phyloP scores from a whole-genome alignment of 2,888 invertebrate genomes.

The Stratiomys singularior region DNA sequence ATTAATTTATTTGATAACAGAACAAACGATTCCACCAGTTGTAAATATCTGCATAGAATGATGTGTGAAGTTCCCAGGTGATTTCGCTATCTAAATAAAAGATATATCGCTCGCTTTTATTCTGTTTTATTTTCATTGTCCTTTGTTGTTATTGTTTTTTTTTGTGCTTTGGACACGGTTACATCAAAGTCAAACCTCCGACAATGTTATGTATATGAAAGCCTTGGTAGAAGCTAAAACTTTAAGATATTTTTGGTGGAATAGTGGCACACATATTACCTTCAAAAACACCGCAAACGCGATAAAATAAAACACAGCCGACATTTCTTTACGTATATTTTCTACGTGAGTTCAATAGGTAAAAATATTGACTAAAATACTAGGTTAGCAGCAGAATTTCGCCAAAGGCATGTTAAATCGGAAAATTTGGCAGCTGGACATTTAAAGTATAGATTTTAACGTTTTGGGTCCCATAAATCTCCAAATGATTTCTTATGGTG shows the following conservation, averaged over 20 bases:
- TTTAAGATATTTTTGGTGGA: slow-evolving; percentile 9
- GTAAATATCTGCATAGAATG: not conserved
- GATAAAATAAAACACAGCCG: not conserved
- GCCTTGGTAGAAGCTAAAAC: not conserved
- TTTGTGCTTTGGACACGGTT: not conserved
- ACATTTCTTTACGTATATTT: not conserved
- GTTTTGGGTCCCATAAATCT: too few species aligned
- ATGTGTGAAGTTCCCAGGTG: not conserved
- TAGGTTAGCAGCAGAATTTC: not conserved
- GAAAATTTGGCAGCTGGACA: too few species aligned
- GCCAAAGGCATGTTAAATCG: not conserved
- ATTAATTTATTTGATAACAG: not conserved
- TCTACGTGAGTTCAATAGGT: not conserved
- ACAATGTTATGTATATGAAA: not conserved
- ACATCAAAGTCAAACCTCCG: slow-evolving; percentile 21
- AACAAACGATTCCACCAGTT: slow-evolving; percentile 23
- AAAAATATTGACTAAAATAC: not conserved
- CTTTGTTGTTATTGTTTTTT: too few species aligned
- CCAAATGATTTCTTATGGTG: too few species aligned
- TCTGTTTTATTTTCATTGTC: not conserved
- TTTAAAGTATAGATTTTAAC: too few species aligned
- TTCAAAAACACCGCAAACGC: not conserved
- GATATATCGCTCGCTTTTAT: not conserved
- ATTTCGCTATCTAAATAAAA: not conserved
- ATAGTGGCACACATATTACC: not conserved